Conservation (phyloP, 2,888 invertebrate genomes). For the Neoaliturus tenellus region DNA sequence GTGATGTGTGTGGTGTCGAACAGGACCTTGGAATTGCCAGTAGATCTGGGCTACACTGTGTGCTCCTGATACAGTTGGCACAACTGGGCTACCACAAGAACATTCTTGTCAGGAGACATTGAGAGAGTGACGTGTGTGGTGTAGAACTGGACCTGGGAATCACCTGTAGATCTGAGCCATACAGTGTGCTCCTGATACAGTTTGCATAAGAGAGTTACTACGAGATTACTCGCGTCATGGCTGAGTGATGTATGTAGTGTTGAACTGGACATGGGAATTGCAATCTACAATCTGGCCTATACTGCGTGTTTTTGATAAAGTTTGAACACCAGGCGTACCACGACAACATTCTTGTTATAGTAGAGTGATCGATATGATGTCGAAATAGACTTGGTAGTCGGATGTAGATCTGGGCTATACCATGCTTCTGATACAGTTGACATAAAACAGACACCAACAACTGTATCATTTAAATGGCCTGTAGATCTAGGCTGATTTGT, state of each 20-base stretch:
- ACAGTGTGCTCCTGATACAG: background rate
- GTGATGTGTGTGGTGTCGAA: background rate
- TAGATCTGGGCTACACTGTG: background rate
- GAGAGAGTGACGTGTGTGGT: background rate
- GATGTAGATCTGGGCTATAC: background rate
- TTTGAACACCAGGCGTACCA: background rate
- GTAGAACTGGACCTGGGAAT: background rate
- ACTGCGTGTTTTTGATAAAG: background rate
- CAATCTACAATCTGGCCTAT: background rate
- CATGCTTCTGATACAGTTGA: background rate
- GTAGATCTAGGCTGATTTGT: too few species aligned
- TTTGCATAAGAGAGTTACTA: background rate
- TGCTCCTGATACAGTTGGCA: background rate
- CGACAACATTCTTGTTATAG: background rate
- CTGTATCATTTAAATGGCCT: too few species aligned
- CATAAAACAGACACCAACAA: too few species aligned
- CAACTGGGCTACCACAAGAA: background rate
- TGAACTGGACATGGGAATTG: background rate
- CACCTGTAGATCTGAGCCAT: background rate
- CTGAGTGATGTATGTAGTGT: background rate
- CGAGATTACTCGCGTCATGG: background rate
- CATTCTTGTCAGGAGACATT: background rate
- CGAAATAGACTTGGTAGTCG: background rate
- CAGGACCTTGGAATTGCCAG: background rate
- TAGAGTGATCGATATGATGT: background rate